Conservation (phyloP, 92 coral and sea anemone species). For the Phenganax subtilis region DNA sequence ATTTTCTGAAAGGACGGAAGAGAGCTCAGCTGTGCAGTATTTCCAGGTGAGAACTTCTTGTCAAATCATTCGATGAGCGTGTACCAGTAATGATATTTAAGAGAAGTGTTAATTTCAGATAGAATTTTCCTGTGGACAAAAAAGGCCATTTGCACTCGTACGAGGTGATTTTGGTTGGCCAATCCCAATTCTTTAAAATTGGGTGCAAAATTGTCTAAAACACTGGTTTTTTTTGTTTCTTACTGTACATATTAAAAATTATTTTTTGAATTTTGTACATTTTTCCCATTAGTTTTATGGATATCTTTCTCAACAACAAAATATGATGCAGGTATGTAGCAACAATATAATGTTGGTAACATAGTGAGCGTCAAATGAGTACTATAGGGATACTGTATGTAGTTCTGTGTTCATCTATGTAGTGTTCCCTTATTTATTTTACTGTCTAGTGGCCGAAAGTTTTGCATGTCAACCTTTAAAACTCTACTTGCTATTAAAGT, state of each 20-base stretch:
- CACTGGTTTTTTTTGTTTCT: no score
- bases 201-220: no score
- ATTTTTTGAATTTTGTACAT: neutral
- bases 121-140: no score
- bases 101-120: neutral
- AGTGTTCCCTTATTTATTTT: no score
- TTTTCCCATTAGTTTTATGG: conserved; percentile 85
- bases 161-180: no score
- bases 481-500: neutral
- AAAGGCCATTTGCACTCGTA: no score
- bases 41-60: conserved; percentile 65
- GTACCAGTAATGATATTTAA: neutral
- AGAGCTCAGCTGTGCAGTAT: conserved; percentile 89
- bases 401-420: no score
- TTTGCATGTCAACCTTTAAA: neutral
- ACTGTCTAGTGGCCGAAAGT: neutral
- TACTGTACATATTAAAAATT: no score
- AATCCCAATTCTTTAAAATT: no score
- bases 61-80: neutral
- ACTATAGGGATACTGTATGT: no score
- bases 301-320: conserved; percentile 95
- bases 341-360: neutral
- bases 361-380: neutral
- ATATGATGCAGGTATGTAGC: conserved; percentile 91
- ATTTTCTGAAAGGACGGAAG: conserved; percentile 87